Base-by-base conservation (phyloP, 92 coral and sea anemone species). In the Heliopora coerulea region DNA sequence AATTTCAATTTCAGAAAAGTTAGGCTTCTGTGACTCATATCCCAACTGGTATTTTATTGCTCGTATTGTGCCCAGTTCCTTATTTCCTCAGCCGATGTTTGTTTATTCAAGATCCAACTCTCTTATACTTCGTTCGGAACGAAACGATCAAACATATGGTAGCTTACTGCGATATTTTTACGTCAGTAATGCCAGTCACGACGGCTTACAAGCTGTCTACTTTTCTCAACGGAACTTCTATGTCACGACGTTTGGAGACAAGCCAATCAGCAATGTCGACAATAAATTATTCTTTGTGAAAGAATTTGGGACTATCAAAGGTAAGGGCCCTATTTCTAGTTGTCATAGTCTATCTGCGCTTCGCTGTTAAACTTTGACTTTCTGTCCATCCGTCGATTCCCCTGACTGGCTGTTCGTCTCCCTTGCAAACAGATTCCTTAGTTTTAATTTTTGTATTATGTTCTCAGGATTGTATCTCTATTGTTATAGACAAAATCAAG, bases 91-190 rank as follows among this genome's bases (percentile, higher is more conserved):
- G 46, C 21, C 74, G 23, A 27, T 44, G 7, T 67, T 42, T n/a
- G 58, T 67, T 9, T 67, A 67, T 31, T 40, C 54, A 10, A 42
- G 3, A 26, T 19, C 35, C 21, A 48, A 65, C 29, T 65, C 21
- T 30, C 40, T 44, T 25, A 46, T 67, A 23, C 40, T 67, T 12
- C 24, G 30, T 18, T 13, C 34, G 24, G 40, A 15, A 13, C 56
- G 74, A 27, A 30, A 67, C 30, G 74, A 67, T 28, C n/a, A 49
- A 25, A 8, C 46, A 37, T 44, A 67, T 67, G 74, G 74, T 46
- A 9, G 10, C 10, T 49, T 67, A 10, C 74, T 25, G 4, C 32
- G 41, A 0, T 67, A 67, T 14, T 67, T 67, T n/a, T 67, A 67
- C 32, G 59, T 46, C 21, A 52, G 37, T 59, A 46, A 67, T 44